Evolutionary conservation across 2,113 vertebrate genomes (phyloP).

Genomic region (Saguinus midas): DNA sequence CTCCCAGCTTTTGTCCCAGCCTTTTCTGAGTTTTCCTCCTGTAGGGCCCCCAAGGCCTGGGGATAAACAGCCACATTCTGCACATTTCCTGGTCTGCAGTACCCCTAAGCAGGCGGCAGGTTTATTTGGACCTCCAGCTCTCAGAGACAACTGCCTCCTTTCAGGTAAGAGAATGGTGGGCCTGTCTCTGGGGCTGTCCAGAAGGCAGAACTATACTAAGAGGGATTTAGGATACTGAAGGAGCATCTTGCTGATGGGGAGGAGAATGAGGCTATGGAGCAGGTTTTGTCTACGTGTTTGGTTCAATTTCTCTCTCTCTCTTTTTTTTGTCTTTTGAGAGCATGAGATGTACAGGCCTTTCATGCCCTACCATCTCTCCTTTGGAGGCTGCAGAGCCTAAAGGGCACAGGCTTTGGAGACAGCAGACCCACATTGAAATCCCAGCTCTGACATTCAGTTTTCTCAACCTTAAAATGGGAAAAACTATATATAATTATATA

Average conservation of each 20-base stretch:
- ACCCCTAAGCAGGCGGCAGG: neutral
- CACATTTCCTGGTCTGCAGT: neutral
- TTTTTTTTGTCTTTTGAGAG: neutral
- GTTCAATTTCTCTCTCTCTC: neutral
- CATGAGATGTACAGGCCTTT: neutral
- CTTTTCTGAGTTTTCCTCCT: neutral
- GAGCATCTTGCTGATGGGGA: neutral
- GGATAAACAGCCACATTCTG: neutral
- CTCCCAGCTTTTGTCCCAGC: neutral
- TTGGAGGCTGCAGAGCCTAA: neutral
- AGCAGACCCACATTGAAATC: neutral
- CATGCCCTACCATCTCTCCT: neutral
- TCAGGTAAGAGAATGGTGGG: neutral
- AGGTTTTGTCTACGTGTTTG: neutral
- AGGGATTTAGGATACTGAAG: neutral
- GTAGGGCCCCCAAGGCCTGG: neutral
- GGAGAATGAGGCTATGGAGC: neutral
- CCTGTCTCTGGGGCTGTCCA: neutral
- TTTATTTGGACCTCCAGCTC: neutral
- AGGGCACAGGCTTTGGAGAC: neutral
- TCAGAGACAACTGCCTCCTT: neutral
- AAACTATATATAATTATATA: neutral
- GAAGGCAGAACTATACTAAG: neutral
- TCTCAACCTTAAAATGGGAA: neutral
- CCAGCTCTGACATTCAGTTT: neutral